Evolutionary conservation across 2,888 invertebrate species (phyloP), one percentile per base, ranked within the genome.

Genomic region (Pterostichus madidus): DNA sequence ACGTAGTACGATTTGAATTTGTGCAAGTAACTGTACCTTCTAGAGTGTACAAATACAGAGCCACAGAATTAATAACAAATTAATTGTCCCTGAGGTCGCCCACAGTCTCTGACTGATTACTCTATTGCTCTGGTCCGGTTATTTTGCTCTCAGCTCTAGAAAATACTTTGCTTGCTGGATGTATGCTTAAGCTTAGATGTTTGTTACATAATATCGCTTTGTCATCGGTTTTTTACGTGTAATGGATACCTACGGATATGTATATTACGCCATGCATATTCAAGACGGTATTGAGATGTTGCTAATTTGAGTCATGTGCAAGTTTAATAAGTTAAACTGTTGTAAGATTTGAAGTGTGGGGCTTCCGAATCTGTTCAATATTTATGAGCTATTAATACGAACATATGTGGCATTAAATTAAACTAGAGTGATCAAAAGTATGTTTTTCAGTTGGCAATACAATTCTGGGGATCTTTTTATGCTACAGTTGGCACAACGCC

Each of bases 21-120:
- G 31, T 49, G 13, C 11, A 11, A 49, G 49, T 49, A 49, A 49
- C 49, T n/a, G 49, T 49, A 49, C 49, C 5, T 13, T 5, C 13
- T 53, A 7, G 8, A 5, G 7, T 8, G 52, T 52, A 52, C 13
- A 13, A 13, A 52, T 52, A 15, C 8, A n/a, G 52, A 13, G 52
- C 52, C 13, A 13, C 15, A 52, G 52, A 24, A 59, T 17, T 39
- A 71, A 71, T 49, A 11, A 71, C 44, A 35, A 71, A 71, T 71
- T 71, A 71, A 32, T 35, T 44, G 71, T 17, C 71, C 71, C 17
- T 71, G 71, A 71, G 71, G 15, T 39, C 39, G 71, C 71, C 71
- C 32, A 71, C 71, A 44, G 71, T n/a, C 49, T 49, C 6, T 49
- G 11, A 49, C 49, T 49, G 13, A 49, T 49, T 49, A 49, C 49